Evolutionary conservation across 64 coral and sea anemone species (phyloP), one percentile per base, ranked within the genome.

Genomic region (Porites lutea): DNA sequence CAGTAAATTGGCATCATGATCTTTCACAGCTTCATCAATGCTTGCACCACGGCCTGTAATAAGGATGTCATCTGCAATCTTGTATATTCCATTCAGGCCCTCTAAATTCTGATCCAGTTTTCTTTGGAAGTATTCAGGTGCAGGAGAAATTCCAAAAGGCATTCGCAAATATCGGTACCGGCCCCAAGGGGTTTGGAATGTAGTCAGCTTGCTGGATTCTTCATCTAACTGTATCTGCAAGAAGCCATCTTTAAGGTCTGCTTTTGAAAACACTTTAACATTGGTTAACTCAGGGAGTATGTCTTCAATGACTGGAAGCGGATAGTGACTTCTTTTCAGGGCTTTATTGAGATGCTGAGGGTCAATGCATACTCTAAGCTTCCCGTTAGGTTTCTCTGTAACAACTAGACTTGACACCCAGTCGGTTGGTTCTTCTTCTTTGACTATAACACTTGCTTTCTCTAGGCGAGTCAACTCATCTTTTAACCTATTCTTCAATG

Each of bases 31-130:
- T 79, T 79, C 48, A 2, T 52, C 54, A 11, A n/a, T 79, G 54
- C 1, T 13, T 10, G 18, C 48, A 3, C 76, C 54, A 13, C 13
- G n/a, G 13, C 76, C 76, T 4, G 46, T 79, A 51, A 79, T 55
- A 20, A 79, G 48, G 45, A 79, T 50, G 54, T 79, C 76, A 79
- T 79, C 76, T 79, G 43, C 48, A 8, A 79, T 46, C 46, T 51
- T 54, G 54, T 54, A 52, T 1, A 79, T 14, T 52, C 76, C 16
- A 19, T 67, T 5, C 15, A 67, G 5, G 6, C 65, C 65, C n/a
- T 67, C 65, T n/a, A 67, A 5, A 18, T 67, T 67, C n/a, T 67
- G 65, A 20, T 67, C 65, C 12, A 67, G 13, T 19, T 20, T 67
- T 20, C 15, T 2, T 6, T 67, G 65, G n/a, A 67, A 67, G n/a